These are phyloP conservation scores for Lutraria rhynchaena DNA, from an alignment of 1,140 invertebrate genomes.

Conservation along the genomic window DNA sequence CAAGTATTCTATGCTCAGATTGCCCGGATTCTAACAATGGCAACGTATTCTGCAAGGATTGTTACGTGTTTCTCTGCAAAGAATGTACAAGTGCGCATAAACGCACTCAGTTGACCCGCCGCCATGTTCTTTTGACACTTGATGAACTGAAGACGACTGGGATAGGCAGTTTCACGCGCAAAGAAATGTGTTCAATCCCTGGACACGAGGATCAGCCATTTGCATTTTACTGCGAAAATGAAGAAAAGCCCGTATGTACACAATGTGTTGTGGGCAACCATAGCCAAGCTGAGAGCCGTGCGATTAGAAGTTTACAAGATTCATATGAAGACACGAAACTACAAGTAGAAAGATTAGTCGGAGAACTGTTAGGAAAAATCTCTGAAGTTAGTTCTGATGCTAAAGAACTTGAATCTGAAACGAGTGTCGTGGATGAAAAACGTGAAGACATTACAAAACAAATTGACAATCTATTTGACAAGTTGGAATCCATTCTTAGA, in stretches of 20 bases:
- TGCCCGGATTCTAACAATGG: conserved; percentile 53
- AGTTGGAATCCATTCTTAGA: not conserved
- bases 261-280: conserved; percentile 45
- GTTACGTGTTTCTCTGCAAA: conserved; percentile 56
- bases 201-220: conserved; percentile 60
- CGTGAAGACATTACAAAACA: not conserved
- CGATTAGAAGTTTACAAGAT: conserved; percentile 54
- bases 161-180: conserved; percentile 50
- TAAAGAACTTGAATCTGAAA: conserved; percentile 33
- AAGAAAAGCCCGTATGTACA: conserved; percentile 50
- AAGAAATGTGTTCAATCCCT: conserved; percentile 46
- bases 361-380: conserved; percentile 47
- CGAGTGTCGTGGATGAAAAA: conserved; percentile 17
- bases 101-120: conserved; percentile 46
- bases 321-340: conserved; percentile 50
- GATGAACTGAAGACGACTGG: conserved; percentile 48
- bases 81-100: conserved; percentile 57
- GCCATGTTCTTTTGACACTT: conserved; percentile 42
- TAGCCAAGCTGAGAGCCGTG: conserved; percentile 43
- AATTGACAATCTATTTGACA: conserved; percentile 45
- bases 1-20: conserved; percentile 51
- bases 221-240: conserved; percentile 49
- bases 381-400: conserved; percentile 40
- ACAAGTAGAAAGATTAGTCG: conserved; percentile 40
- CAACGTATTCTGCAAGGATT: conserved; percentile 53